Percentiles rank a stretch among this genome's conserved stretches.
These are phyloP conservation scores for Bradypus variegatus DNA, from an alignment of 2,797 vertebrate genomes.

Conservation along the genomic window DNA sequence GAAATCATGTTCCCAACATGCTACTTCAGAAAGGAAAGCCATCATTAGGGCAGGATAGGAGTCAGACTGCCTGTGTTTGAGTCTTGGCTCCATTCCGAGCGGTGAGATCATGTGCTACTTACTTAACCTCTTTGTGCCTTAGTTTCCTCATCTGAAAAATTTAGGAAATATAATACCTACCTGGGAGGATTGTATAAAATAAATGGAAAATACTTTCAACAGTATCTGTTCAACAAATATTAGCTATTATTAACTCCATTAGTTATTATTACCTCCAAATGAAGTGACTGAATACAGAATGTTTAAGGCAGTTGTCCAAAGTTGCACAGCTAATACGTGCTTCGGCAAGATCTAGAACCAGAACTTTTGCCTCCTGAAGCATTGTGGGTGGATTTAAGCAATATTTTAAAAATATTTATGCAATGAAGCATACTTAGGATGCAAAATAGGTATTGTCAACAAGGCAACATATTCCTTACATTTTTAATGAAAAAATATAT, in stretches of 20 bases:
- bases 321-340: neutral
- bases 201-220: neutral
- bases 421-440: neutral
- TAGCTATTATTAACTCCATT: neutral
- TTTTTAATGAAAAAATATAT: neutral
- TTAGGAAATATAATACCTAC: neutral
- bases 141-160: constrained; percentile 5
- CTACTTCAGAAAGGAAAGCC: neutral
- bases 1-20: neutral
- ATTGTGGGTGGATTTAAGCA: neutral
- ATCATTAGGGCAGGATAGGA: neutral
- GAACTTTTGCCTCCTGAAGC: neutral
- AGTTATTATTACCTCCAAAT: neutral
- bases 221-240: neutral
- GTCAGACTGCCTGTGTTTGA: neutral
- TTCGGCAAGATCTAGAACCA: neutral
- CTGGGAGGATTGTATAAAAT: neutral
- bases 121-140: neutral
- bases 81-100: neutral
- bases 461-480: neutral
- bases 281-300: neutral
- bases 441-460: neutral
- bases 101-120: neutral
- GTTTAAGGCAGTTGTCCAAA: neutral
- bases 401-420: neutral